A percentile compares a stretch with the other conserved stretches of the same genome.
These are phyloP conservation scores for Echinometra lucunter DNA, from an alignment of 53 echinoderm and acorn worm genomes.

Conservation along the genomic window DNA sequence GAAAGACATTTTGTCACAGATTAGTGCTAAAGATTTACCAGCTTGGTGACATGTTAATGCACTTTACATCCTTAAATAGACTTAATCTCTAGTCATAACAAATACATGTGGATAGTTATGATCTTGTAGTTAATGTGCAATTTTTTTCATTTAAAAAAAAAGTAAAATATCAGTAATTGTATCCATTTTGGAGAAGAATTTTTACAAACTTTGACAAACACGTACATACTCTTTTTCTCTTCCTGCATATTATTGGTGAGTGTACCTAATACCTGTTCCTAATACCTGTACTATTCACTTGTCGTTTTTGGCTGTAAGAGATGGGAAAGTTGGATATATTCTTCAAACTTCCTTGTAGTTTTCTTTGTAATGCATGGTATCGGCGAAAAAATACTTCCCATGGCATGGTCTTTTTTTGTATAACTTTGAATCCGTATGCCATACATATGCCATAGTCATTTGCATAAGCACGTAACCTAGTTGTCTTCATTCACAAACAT, in stretches of 20 bases:
- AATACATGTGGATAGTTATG: not conserved
- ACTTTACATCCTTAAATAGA: not conserved
- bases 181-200: too few relatives aligned
- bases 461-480: not conserved
- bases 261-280: too few relatives aligned
- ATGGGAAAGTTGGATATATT: not conserved
- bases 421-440: not conserved
- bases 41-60: not conserved
- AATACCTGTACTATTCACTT: not conserved
- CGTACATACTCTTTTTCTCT: not conserved
- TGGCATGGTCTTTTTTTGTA: not conserved
- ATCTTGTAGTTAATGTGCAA: not conserved
- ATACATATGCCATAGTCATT: not conserved
- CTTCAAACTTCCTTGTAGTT: not conserved
- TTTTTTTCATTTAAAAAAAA: too few relatives aligned
- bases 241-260: not conserved
- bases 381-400: too few relatives aligned
- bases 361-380: not conserved
- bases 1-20: too few relatives aligned
- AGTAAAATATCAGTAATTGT: not conserved
- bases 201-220: not conserved
- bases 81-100: not conserved
- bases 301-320: not conserved
- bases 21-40: not conserved
- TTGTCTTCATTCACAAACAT: not conserved